Evolutionary conservation across 2,113 vertebrate species (phyloP), one percentile per base, ranked within the genome.

Genomic region (Tinamus guttatus): DNA sequence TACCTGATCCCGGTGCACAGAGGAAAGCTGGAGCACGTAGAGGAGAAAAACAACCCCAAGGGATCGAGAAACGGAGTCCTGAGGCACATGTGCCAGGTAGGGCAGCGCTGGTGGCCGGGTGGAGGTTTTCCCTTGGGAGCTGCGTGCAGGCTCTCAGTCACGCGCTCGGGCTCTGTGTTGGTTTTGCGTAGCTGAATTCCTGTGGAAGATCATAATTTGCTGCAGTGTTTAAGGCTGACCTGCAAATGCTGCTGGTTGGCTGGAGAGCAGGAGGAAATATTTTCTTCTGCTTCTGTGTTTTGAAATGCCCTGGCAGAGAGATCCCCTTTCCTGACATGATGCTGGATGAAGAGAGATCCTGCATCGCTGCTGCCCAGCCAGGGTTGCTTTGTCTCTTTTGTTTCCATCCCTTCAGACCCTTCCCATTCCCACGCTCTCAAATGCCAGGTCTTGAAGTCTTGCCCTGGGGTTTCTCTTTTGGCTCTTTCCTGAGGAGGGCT

Each of bases 341-440:
- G 65, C 87, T 97, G 91, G 87, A 91, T 89, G 79, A 94, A 67
- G 78, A 75, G 64, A 64, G 58, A 64, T 68, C 54, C 58, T 94
- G 76, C 76, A 30, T 94, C 79, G 56, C 85, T 95, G 73, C 74
- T 93, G 62, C 9, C 40, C 3, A 3, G 81, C 94, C 89, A 96
- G 90, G 85, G 87, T 93, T 74, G 51, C 81, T 91, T 90, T 91
- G 63, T 92, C 67, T 67, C 78, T 91, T 96, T 96, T 94, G 85
- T 95, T 90, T 45, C 49, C 30, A 13, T 27, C 92, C 87, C 79
- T 80, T 83, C 73, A 78, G 89, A 81, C 94, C 87, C 91, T 83
- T 81, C 89, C 81, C 28, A 83, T 96, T 96, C 96, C 95, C 95
- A 96, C 70, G 84, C 84, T 96, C 81, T 87, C 81, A 89, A 91